Evolutionary conservation across 2,888 invertebrate species (phyloP).

Genomic region (Idaea aversata): DNA sequence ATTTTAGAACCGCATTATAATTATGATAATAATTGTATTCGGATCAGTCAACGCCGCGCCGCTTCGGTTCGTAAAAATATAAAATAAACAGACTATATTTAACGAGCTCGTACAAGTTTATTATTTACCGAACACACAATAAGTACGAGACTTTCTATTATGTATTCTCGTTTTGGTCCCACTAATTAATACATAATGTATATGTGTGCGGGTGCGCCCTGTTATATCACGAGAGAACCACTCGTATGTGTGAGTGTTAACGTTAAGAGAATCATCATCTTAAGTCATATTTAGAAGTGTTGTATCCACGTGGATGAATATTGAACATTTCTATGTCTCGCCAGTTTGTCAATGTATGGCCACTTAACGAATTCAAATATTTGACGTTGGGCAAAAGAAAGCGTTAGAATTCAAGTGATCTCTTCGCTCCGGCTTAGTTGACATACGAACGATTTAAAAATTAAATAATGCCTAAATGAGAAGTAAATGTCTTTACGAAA

Average conservation of each 20-base stretch:
- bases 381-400: slow-evolving; percentile 77
- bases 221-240: slow-evolving; percentile 3
- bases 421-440: slow-evolving; percentile 67
- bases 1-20: slow-evolving; percentile 46
- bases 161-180: slow-evolving; percentile 76
- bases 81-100: slow-evolving; percentile 61
- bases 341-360: slow-evolving; percentile 74
- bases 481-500: slow-evolving; percentile 58
- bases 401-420: slow-evolving; percentile 81
- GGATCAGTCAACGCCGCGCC: slow-evolving; percentile 57
- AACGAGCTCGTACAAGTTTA: slow-evolving; percentile 65
- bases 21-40: slow-evolving; percentile 57
- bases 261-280: slow-evolving; percentile 16
- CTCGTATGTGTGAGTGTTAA: slow-evolving; percentile 12
- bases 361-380: slow-evolving; percentile 80
- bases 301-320: slow-evolving; percentile 62
- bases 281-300: slow-evolving; percentile 15
- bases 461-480: slow-evolving; percentile 74
- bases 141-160: slow-evolving; percentile 75
- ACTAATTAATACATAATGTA: slow-evolving; percentile 79
- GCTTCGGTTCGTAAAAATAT: slow-evolving; percentile 63
- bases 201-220: slow-evolving; percentile 62
- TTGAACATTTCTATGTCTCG: slow-evolving; percentile 70
- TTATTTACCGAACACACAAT: slow-evolving; percentile 75
- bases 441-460: slow-evolving; percentile 76